Base-by-base conservation (phyloP, 1,140 invertebrate genomes). In the Teleogryllus occipitalis region DNA sequence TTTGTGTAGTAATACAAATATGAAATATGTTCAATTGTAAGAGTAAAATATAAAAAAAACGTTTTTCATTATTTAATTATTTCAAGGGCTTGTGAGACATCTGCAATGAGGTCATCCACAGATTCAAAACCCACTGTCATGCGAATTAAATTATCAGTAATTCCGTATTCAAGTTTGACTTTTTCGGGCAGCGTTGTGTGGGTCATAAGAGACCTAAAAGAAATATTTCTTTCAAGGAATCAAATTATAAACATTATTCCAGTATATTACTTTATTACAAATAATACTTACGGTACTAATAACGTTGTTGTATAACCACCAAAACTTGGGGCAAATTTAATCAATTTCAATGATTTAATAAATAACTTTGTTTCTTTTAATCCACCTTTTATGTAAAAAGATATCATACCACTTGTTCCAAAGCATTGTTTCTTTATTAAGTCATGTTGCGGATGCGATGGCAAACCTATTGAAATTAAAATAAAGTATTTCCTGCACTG, bases 231-330 rank as follows among this genome's bases (percentile, higher is more conserved):
- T 39, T 39, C 1, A 39, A 1, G 5, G 27, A 39, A 39, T 39
- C 27, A 39, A 39, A 39, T 39, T 39, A 39, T 39, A 39, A 1
- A 39, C 5, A 39, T 5, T 39, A 39, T 39, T 39, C 1, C 27
- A 39, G 27, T 39, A 39, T 2, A 39, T 39, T 39, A 39, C 27
- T 39, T 2, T 39, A 2, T 39, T 39, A 39, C 27, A 39, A 39
- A 39, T 39, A 39, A 5, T 39, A 88, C 93, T 92, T 88, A 95
- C 93, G 95, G 95, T 81, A 95, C 86, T 87, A 95, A 93, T 4
- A 92, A 93, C 72, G 99, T 90, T 86, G 96, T 98, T 86, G 99
- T 97, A 85, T 94, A 98, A 78, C 97, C 97, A 76, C 98, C 98
- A 49, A 99, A 89, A 87, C 96, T 98, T 87, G 98, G 97, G 14